Base-by-base conservation (phyloP, 2,797 vertebrate genomes). In the Pantherophis vulpinus region DNA sequence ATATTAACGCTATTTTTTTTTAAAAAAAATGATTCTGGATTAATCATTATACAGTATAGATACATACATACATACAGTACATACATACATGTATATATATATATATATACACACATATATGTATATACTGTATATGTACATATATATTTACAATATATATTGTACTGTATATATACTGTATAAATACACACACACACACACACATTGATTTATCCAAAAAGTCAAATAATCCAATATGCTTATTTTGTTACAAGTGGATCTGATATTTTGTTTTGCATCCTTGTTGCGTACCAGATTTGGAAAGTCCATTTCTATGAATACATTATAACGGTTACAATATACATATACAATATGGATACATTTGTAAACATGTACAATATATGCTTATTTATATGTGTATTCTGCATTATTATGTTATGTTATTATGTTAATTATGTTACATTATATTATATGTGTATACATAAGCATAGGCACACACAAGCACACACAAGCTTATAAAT, bases 231-330 rank as follows among this genome's bases (percentile, higher is more conserved):
- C 9, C 51, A 54, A 54, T 10, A 54, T 54, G 51, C 51, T 54
- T 54, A 54, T 54, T 54, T 54, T 60, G 86, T 91, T 27, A 93
- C 66, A 63, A 29, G 25, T 93, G 10, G 13, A 87, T 61, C 89
- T 58, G 42, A 16, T 91, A 16, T 93, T 93, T 91, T 90, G 13
- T 55, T 92, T 86, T 91, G n/a, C 29, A 32, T 91, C 29, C 92
- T 60, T 87, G 61, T 91, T 90, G 55, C 32, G 74, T 8, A 60
- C 5, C 23, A 92, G 10, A 1, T 3, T 59, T 18, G 91, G 86
- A 18, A 92, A 42, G 20, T 32, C 54, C 1, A 0, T 91, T 8
- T 0, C 0, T 83, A 16, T 91, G n/a, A 92, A 1, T 16, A 91
- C 7, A 89, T 6, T 14, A 70, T 70, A 63, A 63, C 12, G 3